Evolutionary conservation across 2,888 invertebrate genomes (phyloP).

Genomic region (Lycophotia porphyrea): DNA sequence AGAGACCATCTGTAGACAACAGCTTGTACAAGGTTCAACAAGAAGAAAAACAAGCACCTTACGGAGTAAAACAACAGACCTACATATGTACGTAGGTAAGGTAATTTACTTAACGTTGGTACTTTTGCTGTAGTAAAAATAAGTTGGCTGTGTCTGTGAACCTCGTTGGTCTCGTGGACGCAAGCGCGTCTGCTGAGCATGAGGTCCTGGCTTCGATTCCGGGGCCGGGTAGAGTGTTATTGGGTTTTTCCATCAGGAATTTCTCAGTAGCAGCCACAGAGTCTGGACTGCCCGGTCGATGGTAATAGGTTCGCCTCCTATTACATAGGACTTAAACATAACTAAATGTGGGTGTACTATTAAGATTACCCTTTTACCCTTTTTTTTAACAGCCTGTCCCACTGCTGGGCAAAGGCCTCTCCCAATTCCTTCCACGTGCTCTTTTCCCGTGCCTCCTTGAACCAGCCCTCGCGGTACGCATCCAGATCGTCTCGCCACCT

Average conservation of each 20-base stretch:
- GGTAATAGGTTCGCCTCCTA: not conserved
- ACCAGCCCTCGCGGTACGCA: no score
- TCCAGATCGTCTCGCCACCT: no score
- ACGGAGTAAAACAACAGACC: not conserved
- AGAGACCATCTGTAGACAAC: slow-evolving; percentile 13
- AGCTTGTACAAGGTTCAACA: not conserved
- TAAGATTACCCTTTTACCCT: not conserved
- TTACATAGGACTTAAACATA: not conserved
- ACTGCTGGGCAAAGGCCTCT: no score
- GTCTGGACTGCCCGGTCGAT: not conserved
- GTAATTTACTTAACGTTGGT: slow-evolving; percentile 19
- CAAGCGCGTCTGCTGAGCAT: not conserved
- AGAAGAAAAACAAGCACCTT: not conserved
- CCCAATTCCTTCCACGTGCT: no score
- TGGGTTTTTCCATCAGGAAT: not conserved
- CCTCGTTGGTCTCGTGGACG: not conserved
- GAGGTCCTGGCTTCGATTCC: not conserved
- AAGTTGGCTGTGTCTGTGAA: not conserved
- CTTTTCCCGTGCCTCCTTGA: no score
- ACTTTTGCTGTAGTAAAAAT: not conserved
- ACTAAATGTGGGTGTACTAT: not conserved
- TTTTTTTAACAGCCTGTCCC: no score
- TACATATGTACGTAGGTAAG: not conserved
- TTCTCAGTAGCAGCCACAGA: not conserved
- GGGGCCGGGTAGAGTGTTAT: not conserved